phyloP scores from a whole-genome alignment of 2,113 vertebrate genomes.

The Heterochromis multidens region DNA sequence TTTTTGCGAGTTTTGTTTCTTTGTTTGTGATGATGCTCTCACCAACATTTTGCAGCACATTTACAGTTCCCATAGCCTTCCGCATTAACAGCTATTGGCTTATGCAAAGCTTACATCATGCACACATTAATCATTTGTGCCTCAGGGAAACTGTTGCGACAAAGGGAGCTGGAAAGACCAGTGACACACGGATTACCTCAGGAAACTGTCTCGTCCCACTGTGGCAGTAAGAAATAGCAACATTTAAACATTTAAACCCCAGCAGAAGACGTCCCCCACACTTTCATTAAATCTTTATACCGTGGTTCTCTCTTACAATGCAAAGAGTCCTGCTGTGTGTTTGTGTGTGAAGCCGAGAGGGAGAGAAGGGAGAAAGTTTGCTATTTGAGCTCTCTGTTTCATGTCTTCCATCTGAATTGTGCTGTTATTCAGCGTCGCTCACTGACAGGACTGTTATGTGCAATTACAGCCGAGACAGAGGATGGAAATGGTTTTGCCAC shows the following conservation, averaged over 20 bases:
- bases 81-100: slow-evolving; percentile 14
- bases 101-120: slow-evolving; percentile 46
- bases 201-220: slow-evolving; percentile 31
- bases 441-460: slow-evolving; percentile 15
- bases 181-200: slow-evolving; percentile 30
- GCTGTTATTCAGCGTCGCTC: slow-evolving; percentile 1
- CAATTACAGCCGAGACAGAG: slow-evolving; percentile 36
- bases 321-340: slow-evolving; percentile 16
- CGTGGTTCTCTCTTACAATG: slow-evolving; percentile 26
- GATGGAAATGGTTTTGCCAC: slow-evolving; percentile 20
- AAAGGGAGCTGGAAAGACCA: slow-evolving; percentile 19
- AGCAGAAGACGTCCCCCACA: slow-evolving; percentile 41
- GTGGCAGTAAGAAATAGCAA: slow-evolving; percentile 49
- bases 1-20: not conserved
- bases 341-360: not conserved
- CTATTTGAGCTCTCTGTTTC: not conserved
- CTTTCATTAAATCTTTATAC: slow-evolving; percentile 67
- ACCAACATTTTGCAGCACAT: not conserved
- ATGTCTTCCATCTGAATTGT: not conserved
- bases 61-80: not conserved
- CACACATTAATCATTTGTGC: slow-evolving; percentile 18
- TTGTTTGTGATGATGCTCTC: not conserved
- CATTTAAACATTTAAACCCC: slow-evolving; percentile 68
- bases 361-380: not conserved
- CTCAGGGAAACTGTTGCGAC: slow-evolving; percentile 23